A percentile compares a stretch with the other conserved stretches of the same genome.
These are phyloP conservation scores for Melipona quadrifasciata DNA, from an alignment of 1,140 invertebrate species.

Conservation along the genomic window DNA sequence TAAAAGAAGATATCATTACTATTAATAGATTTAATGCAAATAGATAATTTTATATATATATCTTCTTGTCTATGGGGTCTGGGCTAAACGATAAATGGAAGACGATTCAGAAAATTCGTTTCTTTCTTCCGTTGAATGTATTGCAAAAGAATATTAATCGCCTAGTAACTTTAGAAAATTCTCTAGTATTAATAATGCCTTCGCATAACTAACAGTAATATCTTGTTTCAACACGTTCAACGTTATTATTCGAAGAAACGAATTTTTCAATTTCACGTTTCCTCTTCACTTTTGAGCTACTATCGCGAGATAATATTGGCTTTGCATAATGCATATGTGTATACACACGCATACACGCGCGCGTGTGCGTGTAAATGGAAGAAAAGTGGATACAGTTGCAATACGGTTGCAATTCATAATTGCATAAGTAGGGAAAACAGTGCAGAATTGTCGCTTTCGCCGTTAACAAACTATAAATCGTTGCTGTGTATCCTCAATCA, in stretches of 20 bases:
- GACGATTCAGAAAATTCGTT: not conserved
- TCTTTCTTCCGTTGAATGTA: not conserved
- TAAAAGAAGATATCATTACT: not conserved
- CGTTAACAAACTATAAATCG: slow-evolving; percentile 26
- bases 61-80: not conserved
- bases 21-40: slow-evolving; percentile 16
- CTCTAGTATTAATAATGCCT: slow-evolving; percentile 7
- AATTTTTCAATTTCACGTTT: slow-evolving; percentile 1
- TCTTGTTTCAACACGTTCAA: not conserved
- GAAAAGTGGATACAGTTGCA: not conserved
- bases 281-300: not conserved
- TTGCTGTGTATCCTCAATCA: slow-evolving; percentile 62
- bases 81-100: not conserved
- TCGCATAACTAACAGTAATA: not conserved
- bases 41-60: not conserved
- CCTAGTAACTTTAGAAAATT: not conserved
- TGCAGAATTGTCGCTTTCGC: slow-evolving; percentile 20
- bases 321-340: not conserved
- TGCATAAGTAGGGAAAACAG: not conserved
- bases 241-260: not conserved
- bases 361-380: not conserved
- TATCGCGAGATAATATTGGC: not conserved
- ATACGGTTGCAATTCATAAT: too few relatives aligned
- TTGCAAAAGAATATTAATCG: not conserved
- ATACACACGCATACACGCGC: too few relatives aligned